Base-by-base conservation (phyloP, 2,888 invertebrate species). In the Steinernema scapterisci region DNA sequence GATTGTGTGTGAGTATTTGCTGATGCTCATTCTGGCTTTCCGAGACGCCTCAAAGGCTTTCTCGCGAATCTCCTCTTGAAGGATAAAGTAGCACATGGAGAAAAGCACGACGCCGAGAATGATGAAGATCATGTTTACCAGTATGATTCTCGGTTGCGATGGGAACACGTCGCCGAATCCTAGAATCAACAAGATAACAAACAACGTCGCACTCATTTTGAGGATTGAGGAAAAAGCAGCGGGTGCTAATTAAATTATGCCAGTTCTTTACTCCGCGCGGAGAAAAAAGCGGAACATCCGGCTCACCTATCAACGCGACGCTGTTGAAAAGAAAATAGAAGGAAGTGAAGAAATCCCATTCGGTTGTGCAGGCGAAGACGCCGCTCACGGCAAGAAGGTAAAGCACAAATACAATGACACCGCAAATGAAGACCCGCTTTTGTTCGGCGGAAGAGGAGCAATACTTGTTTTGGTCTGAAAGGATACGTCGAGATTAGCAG, bases 1-100 rank as follows among this genome's bases (percentile, higher is more conserved):
- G 21, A 84, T 73, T n/a, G 82, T 77, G 54, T 84, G 82, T 31
- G 82, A 81, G 72, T 84, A 84, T 51, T 84, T 84, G 72, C 78
- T 79, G 71, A 84, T 84, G 43, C 80, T 80, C 73, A 81, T 84
- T 19, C 84, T 74, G 6, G 84, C 84, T 52, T 75, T 63, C 13
- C 80, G 75, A 0, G 81, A 82, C 7, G 82, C 78, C 48, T 78
- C 81, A 45, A 81, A 81, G 3, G 79, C 83, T 52, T 80, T 82
- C 46, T 80, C 81, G 45, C 85, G 74, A 54, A 85, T 85, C 73
- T 85, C 83, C 48, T 85, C 85, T 73, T 85, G 85, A 54, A 85
- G 78, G 45, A 85, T 85, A 75, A 85, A 85, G 73, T 85, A 85
- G 76, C 84, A 85, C 85, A 85, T 85, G 48, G 82, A 81, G 78